These are phyloP conservation scores for Gallirallus australis DNA, from an alignment of 2,797 vertebrate species.

Conservation along the genomic window DNA sequence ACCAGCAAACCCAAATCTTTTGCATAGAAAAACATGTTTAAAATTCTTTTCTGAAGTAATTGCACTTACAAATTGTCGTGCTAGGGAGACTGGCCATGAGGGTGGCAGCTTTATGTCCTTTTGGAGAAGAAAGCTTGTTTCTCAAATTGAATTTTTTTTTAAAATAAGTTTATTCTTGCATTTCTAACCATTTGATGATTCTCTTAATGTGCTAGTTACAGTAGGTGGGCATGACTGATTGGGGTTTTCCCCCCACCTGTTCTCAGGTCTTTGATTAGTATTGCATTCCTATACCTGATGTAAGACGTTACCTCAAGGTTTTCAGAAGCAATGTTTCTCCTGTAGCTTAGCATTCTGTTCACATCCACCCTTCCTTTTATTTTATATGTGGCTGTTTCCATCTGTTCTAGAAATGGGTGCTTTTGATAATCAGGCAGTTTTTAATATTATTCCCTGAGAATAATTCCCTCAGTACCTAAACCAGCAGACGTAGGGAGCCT, in stretches of 20 bases:
- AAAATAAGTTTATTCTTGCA: neutral
- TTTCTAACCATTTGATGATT: neutral
- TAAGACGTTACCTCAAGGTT: neutral
- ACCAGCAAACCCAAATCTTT: neutral
- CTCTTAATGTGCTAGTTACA: neutral
- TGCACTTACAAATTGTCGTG: neutral
- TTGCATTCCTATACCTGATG: neutral
- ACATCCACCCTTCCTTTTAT: neutral
- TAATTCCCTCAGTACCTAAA: neutral
- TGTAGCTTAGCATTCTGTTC: neutral
- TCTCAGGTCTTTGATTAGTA: neutral
- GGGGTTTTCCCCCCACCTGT: rapidly evolving
- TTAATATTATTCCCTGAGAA: neutral
- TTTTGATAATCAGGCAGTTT: neutral
- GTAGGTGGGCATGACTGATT: neutral
- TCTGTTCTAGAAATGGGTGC: neutral
- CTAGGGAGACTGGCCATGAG: neutral
- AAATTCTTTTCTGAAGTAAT: neutral
- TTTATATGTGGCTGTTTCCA: neutral
- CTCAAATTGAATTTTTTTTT: neutral
- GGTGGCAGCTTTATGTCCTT: neutral
- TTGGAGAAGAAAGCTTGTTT: neutral
- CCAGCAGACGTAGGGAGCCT: neutral
- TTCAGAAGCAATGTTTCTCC: neutral
- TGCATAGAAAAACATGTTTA: neutral